These are phyloP conservation scores for Sebastes elongatus DNA, from an alignment of 2,797 vertebrate species.

Conservation along the genomic window DNA sequence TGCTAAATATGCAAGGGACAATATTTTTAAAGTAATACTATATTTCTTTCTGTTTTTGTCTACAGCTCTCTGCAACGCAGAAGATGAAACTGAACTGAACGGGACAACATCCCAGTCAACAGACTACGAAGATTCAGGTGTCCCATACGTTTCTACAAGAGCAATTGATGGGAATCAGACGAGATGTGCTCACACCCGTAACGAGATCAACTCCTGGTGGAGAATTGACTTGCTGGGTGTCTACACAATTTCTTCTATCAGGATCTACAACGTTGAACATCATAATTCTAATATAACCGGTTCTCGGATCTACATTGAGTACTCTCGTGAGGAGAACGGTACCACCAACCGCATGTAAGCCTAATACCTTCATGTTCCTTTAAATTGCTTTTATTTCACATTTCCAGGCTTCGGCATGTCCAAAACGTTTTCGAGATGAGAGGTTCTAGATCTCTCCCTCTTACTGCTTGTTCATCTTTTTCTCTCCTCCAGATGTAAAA, in stretches of 20 bases:
- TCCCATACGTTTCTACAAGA: fast-evolving
- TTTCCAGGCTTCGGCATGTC: not conserved
- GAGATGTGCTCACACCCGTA: not conserved
- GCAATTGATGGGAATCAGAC: fast-evolving
- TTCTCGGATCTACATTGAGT: slow-evolving; percentile 7
- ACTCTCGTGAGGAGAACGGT: not conserved
- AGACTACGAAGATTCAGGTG: fast-evolving
- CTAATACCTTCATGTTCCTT: not conserved
- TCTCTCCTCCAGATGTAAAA: not conserved
- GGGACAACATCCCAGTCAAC: slow-evolving; percentile 1
- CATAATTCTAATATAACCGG: fast-evolving
- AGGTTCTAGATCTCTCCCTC: not conserved
- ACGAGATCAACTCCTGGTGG: not conserved
- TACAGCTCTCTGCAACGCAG: not conserved
- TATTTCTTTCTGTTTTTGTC: not conserved
- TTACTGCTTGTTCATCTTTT: not conserved
- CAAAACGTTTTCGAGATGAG: not conserved
- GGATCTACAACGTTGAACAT: fast-evolving
- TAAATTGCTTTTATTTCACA: not conserved
- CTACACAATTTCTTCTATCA: not conserved
- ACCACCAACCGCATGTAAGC: not conserved
- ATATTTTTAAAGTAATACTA: not conserved
- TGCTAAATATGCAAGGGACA: not conserved
- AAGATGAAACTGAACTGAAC: fast-evolving
- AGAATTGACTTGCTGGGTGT: slow-evolving; percentile 11